Conservation (phyloP, 2,888 invertebrate genomes). For the Folsomia manolachei region DNA sequence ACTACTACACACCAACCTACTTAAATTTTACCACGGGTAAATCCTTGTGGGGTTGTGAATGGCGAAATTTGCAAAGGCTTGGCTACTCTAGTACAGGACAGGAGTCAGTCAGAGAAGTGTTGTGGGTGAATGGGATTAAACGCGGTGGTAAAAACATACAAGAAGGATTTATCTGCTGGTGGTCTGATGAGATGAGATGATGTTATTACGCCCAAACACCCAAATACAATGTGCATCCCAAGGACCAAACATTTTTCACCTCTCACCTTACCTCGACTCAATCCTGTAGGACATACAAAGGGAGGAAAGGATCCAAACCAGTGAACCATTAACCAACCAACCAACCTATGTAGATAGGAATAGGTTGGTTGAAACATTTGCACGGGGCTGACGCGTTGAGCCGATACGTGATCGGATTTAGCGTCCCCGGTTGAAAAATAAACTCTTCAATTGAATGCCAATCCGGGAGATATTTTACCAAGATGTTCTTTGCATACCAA, state of each 20-base stretch:
- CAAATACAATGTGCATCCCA: constrained; percentile 15
- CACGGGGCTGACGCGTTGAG: background rate
- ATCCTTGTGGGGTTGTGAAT: no score
- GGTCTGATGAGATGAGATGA: constrained; percentile 41
- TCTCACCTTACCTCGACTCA: background rate
- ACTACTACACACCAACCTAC: no score
- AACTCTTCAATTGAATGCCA: constrained; percentile 8
- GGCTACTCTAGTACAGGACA: no score
- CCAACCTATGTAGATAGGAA: no score
- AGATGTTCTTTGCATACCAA: constrained; percentile 3
- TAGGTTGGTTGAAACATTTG: no score
- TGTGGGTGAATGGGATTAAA: constrained; percentile 17
- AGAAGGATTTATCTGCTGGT: constrained; percentile 43
- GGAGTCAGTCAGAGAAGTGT: background rate
- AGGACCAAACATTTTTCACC: constrained; percentile 6
- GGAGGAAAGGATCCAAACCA: background rate
- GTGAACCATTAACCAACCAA: no score
- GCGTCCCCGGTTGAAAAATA: background rate
- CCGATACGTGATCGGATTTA: constrained; percentile 15
- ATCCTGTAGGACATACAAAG: background rate
- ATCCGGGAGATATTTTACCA: background rate
- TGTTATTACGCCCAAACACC: constrained; percentile 35
- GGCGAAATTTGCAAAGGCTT: background rate
- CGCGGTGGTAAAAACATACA: constrained; percentile 11
- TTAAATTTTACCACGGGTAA: no score